Percentiles rank a stretch among this genome's conserved stretches.
Conservation (phyloP, 2,888 invertebrate species). For the Micropterix aruncella region DNA sequence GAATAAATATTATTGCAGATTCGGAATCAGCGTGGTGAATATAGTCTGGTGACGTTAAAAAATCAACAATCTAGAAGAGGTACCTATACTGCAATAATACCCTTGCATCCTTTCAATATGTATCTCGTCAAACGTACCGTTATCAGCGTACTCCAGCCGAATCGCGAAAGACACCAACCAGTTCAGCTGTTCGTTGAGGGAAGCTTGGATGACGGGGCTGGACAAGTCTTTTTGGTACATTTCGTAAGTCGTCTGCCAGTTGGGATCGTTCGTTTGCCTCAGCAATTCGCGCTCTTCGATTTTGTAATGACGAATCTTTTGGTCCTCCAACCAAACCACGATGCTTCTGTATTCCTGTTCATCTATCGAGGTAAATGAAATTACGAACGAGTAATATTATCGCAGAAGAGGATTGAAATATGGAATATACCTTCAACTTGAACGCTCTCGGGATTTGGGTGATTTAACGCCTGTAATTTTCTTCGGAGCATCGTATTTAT, state of each 20-base stretch:
- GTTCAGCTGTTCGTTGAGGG: slow-evolving; percentile 56
- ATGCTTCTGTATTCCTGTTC: slow-evolving; percentile 64
- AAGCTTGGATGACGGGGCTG: slow-evolving; percentile 49
- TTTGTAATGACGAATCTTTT: slow-evolving; percentile 78
- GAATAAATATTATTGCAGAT: too few species aligned
- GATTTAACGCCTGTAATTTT: slow-evolving; percentile 65
- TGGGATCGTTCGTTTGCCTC: slow-evolving; percentile 48
- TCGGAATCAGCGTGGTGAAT: too few species aligned
- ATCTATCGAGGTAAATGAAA: slow-evolving; percentile 40
- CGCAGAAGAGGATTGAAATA: background rate
- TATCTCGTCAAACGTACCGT: too few species aligned
- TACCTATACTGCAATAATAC: too few species aligned
- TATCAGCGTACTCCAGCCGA: slow-evolving; percentile 69
- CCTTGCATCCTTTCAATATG: too few species aligned
- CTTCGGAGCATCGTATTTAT: slow-evolving; percentile 55
- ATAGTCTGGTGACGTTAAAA: too few species aligned
- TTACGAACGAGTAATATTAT: background rate
- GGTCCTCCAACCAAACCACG: slow-evolving; percentile 85
- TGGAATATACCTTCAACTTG: slow-evolving; percentile 46
- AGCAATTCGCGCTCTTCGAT: slow-evolving; percentile 66
- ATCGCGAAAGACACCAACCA: slow-evolving; percentile 81
- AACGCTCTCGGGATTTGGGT: slow-evolving; percentile 57
- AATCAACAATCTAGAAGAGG: too few species aligned
- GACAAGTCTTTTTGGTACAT: slow-evolving; percentile 63
- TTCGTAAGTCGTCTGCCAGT: slow-evolving; percentile 59